Evolutionary conservation across 30 jellyfish, hydroid and myxozoan genomes (phyloP).

Genomic region (Pelagia noctiluca): DNA sequence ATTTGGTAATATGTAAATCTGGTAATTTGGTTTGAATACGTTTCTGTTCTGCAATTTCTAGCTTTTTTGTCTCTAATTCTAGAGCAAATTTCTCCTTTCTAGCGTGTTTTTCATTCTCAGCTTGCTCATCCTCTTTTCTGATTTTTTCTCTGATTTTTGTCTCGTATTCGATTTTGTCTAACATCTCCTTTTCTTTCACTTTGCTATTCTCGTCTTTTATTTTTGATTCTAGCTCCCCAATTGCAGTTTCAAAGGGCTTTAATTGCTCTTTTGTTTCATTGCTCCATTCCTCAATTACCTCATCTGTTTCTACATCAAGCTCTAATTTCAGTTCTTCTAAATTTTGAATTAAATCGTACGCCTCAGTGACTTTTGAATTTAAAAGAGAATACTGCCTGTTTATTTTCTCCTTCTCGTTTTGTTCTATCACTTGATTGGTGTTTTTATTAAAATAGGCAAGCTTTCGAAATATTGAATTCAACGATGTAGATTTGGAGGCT

Average conservation of each 20-base stretch:
- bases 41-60: neutral
- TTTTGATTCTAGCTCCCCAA: neutral
- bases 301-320: neutral
- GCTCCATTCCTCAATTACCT: neutral
- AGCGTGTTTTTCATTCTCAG: neutral
- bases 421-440: neutral
- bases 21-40: neutral
- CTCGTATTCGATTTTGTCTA: neutral
- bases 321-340: neutral
- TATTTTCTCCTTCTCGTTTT: neutral
- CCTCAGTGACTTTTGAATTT: neutral
- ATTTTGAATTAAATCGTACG: neutral
- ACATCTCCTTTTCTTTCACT: neutral
- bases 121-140: neutral
- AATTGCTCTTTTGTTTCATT: too few species aligned
- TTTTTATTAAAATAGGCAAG: neutral
- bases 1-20: neutral
- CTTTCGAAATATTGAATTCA: too few species aligned
- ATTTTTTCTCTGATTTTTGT: neutral
- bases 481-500: neutral
- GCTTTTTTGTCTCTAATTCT: constrained; percentile 8
- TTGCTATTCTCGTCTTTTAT: neutral
- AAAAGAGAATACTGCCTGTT: neutral
- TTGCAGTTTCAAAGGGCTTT: too few species aligned
- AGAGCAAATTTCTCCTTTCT: neutral